Percentiles rank a stretch among this genome's conserved stretches.
These are phyloP conservation scores for Hypsibius dujardini DNA, from an alignment of 1,140 invertebrate genomes.

Conservation along the genomic window DNA sequence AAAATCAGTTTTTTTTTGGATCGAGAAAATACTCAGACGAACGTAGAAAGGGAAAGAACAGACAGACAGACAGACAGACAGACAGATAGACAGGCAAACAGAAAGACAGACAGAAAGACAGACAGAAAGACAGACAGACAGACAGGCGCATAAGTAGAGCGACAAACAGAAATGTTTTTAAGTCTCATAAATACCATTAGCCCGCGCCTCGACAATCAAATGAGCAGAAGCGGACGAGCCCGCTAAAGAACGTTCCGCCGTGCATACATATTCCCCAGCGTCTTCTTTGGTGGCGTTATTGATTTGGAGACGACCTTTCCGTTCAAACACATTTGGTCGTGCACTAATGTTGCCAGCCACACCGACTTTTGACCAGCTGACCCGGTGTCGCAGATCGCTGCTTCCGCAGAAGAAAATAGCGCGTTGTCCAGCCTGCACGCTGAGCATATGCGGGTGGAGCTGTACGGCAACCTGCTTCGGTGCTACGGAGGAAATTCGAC, in stretches of 20 bases:
- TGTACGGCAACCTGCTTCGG: neutral
- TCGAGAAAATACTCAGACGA: too few species aligned
- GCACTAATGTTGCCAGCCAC: neutral
- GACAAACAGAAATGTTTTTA: too few species aligned
- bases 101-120: too few species aligned
- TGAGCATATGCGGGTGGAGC: neutral
- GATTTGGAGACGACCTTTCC: neutral
- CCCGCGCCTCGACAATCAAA: too few species aligned
- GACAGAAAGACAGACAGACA: too few species aligned
- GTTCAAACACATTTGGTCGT: neutral
- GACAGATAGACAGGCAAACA: too few species aligned
- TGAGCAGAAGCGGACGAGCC: neutral
- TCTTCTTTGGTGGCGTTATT: neutral
- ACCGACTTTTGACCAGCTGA: neutral
- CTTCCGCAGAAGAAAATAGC: constrained; percentile 8
- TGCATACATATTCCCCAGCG: constrained; percentile 5
- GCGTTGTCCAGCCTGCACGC: neutral
- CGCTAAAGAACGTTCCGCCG: neutral
- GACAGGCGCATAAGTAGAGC: too few species aligned
- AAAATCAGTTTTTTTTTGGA: too few species aligned
- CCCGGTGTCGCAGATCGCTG: constrained; percentile 2
- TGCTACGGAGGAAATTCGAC: constrained; percentile 17
- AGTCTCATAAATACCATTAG: too few species aligned
- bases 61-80: too few species aligned
- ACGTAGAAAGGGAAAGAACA: too few species aligned